A percentile compares a stretch with the other conserved stretches of the same genome.
Evolutionary conservation across 2,888 invertebrate species (phyloP).

Genomic region (Mesorhabditis spiculigera): DNA sequence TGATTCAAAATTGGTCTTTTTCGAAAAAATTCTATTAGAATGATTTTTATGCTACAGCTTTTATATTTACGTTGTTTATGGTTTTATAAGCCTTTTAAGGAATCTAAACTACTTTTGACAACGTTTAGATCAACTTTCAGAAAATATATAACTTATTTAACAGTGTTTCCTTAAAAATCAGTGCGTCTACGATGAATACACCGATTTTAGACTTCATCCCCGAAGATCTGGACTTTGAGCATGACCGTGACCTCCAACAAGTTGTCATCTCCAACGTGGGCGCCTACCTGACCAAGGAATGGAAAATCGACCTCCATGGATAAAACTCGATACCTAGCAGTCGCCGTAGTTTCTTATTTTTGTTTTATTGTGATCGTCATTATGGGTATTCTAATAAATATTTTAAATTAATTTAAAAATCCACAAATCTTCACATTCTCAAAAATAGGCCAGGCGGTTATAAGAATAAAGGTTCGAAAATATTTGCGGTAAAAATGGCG

Average conservation of each 20-base stretch:
- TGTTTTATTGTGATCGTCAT: conserved; percentile 3
- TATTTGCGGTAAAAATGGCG: too few relatives aligned
- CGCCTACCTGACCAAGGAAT: conserved; percentile 60
- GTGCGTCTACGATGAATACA: too few relatives aligned
- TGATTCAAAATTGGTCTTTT: too few relatives aligned
- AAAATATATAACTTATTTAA: not conserved
- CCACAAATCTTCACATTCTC: too few relatives aligned
- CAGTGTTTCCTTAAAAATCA: too few relatives aligned
- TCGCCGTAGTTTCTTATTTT: not conserved
- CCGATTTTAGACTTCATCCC: conserved; percentile 37
- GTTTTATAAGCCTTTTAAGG: too few relatives aligned
- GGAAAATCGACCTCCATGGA: conserved; percentile 47
- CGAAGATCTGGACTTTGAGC: conserved; percentile 39
- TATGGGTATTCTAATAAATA: not conserved
- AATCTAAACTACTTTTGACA: not conserved
- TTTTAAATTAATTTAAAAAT: too few relatives aligned
- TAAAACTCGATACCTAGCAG: conserved; percentile 13
- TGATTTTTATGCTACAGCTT: too few relatives aligned
- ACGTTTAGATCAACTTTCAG: not conserved
- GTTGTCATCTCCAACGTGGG: conserved; percentile 61
- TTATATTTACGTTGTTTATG: too few relatives aligned
- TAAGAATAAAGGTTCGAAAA: too few relatives aligned
- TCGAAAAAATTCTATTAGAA: too few relatives aligned
- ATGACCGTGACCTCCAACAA: conserved; percentile 42
- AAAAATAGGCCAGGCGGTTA: too few relatives aligned